Base-by-base conservation (phyloP, 1,140 invertebrate species). In the Drosophila nikananu region DNA sequence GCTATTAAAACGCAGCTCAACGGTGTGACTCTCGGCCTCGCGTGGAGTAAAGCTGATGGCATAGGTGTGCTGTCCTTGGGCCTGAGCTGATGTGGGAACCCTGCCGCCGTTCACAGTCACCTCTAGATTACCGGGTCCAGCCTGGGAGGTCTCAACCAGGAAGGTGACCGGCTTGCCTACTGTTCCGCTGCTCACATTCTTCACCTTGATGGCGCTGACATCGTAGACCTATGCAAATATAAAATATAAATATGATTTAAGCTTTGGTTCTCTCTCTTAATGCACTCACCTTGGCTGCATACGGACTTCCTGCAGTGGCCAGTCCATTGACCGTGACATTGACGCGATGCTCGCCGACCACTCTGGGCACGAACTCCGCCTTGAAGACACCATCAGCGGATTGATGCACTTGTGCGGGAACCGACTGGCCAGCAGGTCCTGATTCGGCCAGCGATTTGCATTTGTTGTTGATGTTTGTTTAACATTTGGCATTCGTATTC, bases 1-100 rank as follows among this genome's bases (percentile, higher is more conserved):
- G 13, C 97, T 97, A 92, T 99, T 99, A 93, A 99, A 99, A 62
- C 97, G 95, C 32, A 99, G 94, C 92, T 99, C 97, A 6, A 99
- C 98, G 0, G 97, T 97, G 93, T 99, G 99, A 41, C 96, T 95
- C 48, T 97, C 95, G 3, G 97, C 95, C 93, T 99, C 97, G 51
- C 97, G 95, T 1, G 98, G 99, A 15, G 97, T 98, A 93, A 99
- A 99, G 10, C 97, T 98, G 75, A 99, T 99, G 44, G 99, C 98
- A 93, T 99, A 99, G 0, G 97, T 97, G 91, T 99, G 98, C 30
- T 98, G 96, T 46, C 98, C 98, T 91, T 99, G 97, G 17, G 98
- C 97, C 93, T 98, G 97, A 10, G 99, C 98, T 37, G 97, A 98
- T 9, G 98, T 99, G 2, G 98, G 98, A 30, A 99, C 98, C 71